Base-by-base conservation (phyloP, 2,888 invertebrate species). In the Peribatodes rhomboidaria region DNA sequence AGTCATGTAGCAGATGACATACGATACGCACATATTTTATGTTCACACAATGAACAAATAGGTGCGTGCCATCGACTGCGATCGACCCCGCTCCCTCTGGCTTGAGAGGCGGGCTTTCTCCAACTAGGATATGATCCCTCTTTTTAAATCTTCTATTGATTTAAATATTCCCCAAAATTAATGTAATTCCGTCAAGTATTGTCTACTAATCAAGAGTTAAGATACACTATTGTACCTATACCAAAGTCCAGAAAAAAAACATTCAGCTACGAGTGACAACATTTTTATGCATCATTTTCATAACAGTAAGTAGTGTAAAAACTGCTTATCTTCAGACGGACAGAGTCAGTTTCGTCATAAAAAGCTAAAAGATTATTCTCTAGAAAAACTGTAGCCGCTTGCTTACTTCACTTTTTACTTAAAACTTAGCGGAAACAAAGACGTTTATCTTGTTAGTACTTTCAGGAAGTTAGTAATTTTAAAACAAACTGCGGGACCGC, bases 391-490 rank as follows among this genome's bases (percentile, higher is more conserved):
- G 35, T 13, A 13, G 52, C 41, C 44, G 44, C 16, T 60, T 37
- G 14, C 54, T 54, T 47, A 54, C 54, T 37, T 46, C 39, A 62
- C 62, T 62, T 62, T 62, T 57, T 52, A 62, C 62, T 62, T 46
- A 62, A 50, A 62, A 57, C 62, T 57, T 62, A 52, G 56, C 37
- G 42, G 56, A 50, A 61, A 56, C 41, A 61, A 61, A 57, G 62
- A 62, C 55, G 62, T 62, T 62, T 62, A 62, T 62, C 62, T 62
- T 62, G 62, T 62, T 62, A 57, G 56, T 46, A 57, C 56, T 57
- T 62, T 62, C 56, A 56, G 42, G 57, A 57, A 62, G 62, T 62
- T 57, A 57, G 56, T 62, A 62, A 55, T 56, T 55, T 55, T 46
- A 57, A 52, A 63, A 52, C 62, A 62, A 62, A 62, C 56, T 56